A percentile compares a stretch with the other conserved stretches of the same genome.
These are phyloP conservation scores for Chironomus tepperi DNA, from an alignment of 1,140 invertebrate species.

Conservation along the genomic window DNA sequence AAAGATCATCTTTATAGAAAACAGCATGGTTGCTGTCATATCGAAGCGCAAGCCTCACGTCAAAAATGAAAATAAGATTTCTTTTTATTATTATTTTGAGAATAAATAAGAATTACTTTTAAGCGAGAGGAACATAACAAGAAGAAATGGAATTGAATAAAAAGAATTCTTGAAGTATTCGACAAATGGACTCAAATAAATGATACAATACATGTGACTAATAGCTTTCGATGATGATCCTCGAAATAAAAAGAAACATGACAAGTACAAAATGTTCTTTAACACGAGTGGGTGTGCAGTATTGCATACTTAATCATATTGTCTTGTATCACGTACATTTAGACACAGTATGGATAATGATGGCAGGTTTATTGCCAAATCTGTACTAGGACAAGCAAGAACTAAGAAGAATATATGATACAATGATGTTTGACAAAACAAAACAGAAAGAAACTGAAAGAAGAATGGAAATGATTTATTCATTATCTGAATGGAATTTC, in stretches of 20 bases:
- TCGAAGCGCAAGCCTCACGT: conserved; percentile 10
- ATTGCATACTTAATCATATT: no score
- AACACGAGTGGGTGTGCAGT: no score
- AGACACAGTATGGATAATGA: no score
- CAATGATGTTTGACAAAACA: neutral
- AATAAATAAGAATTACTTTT: neutral
- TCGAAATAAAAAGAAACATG: neutral
- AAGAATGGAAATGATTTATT: conserved; percentile 5
- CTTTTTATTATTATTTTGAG: neutral
- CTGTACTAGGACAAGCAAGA: neutral
- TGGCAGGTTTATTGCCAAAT: no score
- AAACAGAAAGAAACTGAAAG: neutral
- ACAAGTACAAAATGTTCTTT: neutral
- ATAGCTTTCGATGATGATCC: neutral
- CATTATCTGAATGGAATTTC: conserved; percentile 13
- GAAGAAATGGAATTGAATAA: conserved; percentile 8
- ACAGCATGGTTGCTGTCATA: conserved; percentile 6
- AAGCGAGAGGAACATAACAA: neutral
- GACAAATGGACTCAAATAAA: neutral
- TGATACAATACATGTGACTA: conserved; percentile 12
- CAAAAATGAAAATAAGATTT: neutral
- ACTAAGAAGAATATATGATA: neutral
- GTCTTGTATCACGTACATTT: no score
- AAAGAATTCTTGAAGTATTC: no score
- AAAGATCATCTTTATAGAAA: conserved; percentile 14